Base-by-base conservation (phyloP, 2,888 invertebrate species). In the Cepaea hortensis region DNA sequence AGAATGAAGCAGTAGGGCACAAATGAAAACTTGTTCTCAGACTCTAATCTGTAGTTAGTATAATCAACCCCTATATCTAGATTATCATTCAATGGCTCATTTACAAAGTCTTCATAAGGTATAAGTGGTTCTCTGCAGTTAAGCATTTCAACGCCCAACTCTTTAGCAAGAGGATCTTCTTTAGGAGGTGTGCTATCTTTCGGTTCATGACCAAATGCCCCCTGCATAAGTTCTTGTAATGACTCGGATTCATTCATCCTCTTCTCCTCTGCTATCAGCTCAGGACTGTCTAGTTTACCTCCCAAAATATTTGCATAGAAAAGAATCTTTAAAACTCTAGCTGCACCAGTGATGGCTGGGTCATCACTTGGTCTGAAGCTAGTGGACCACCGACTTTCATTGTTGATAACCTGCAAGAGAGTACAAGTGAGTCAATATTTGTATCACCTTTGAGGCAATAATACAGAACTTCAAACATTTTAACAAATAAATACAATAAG, bases 1-100 rank as follows among this genome's bases (percentile, higher is more conserved):
- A 98, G 95, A 90, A 98, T 97, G 95, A 98, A 98, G 77, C 97
- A 97, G 93, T 98, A 97, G 92, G 96, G 96, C 96, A 98, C 97
- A 95, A 98, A 98, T 92, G 97, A 97, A 95, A 94, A 94, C 88
- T 94, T 93, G 75, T 97, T 88, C 88, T 89, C 92, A 9, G 89
- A 90, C 75, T 93, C 92, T 87, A 94, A 94, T 80, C 96, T 97
- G 94, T 97, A 98, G 94, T 97, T 97, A 81, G 97, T 96, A 95
- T 98, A 98, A 95, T 98, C 98, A 93, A 97, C 96, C 94, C 98
- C 98, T 97, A 98, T 98, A 95, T 98, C 98, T 89, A 98, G 96
- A 86, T 96, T 96, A 94, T 98, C 98, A 95, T 98, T 98, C 81
- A 98, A 95, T 0, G 97, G 97, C 94, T 98, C 98, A 94, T 98